Percentiles rank a stretch among this genome's conserved stretches.
These are phyloP conservation scores for Proteles cristata DNA, from an alignment of 2,113 vertebrate genomes.

Conservation along the genomic window DNA sequence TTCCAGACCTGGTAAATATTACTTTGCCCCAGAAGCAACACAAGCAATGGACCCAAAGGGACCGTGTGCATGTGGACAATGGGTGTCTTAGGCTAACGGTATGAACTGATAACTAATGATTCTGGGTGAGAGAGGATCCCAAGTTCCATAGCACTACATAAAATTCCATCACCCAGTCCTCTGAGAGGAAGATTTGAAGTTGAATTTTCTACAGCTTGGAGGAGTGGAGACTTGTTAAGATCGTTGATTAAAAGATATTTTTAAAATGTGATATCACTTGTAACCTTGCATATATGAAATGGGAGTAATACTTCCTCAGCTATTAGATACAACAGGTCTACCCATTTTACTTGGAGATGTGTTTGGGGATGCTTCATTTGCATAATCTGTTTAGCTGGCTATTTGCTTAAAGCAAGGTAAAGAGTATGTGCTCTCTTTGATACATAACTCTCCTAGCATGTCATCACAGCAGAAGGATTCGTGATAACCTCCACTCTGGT, in stretches of 20 bases:
- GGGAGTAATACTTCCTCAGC: neutral
- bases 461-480: neutral
- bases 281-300: neutral
- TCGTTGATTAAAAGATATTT: neutral
- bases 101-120: neutral
- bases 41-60: neutral
- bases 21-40: neutral
- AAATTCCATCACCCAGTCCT: neutral
- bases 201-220: neutral
- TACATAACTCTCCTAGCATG: neutral
- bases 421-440: neutral
- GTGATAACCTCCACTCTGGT: neutral
- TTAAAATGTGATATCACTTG: neutral
- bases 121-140: neutral
- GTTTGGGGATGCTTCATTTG: neutral
- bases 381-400: neutral
- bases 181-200: neutral
- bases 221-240: neutral
- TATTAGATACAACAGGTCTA: neutral
- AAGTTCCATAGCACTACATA: neutral
- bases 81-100: neutral
- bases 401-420: slow-evolving; percentile 15
- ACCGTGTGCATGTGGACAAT: neutral
- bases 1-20: neutral
- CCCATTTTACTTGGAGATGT: neutral